phyloP scores from a whole-genome alignment of 2,797 vertebrate species.

The Danio choprae region DNA sequence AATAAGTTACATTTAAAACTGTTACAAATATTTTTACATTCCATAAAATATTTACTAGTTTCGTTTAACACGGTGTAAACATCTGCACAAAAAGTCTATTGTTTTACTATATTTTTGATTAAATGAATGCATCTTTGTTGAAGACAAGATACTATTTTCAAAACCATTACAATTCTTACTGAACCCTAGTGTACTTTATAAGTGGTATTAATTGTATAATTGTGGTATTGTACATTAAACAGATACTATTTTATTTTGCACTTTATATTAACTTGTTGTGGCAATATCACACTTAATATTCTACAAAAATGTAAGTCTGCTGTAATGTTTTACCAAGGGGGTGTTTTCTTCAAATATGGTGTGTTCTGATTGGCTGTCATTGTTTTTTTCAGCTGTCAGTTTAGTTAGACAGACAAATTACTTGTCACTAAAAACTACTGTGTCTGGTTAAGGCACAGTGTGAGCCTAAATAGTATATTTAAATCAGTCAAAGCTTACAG shows the following conservation, averaged over 20 bases:
- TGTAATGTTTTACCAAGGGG: neutral
- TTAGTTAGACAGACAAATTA: conserved; percentile 11
- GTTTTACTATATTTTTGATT: neutral
- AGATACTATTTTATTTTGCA: neutral
- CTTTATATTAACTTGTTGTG: neutral
- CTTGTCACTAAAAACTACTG: neutral
- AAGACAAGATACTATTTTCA: no score
- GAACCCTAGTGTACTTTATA: no score
- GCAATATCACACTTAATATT: neutral
- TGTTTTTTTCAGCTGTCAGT: neutral
- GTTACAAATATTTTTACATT: no score
- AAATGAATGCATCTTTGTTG: neutral
- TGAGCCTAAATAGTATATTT: conserved; percentile 2
- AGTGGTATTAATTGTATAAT: no score
- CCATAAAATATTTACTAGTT: no score
- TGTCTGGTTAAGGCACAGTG: neutral
- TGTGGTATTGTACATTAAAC: neutral
- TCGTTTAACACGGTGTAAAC: no score
- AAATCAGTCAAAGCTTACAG: conserved; percentile 14
- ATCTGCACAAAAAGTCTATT: no score
- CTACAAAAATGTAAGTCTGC: neutral
- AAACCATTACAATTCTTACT: no score
- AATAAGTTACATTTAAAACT: no score
- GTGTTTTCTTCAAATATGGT: neutral
- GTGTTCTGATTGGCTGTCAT: neutral